Base-by-base conservation (phyloP, 2,797 vertebrate species). In the Gadopsis marmoratus region DNA sequence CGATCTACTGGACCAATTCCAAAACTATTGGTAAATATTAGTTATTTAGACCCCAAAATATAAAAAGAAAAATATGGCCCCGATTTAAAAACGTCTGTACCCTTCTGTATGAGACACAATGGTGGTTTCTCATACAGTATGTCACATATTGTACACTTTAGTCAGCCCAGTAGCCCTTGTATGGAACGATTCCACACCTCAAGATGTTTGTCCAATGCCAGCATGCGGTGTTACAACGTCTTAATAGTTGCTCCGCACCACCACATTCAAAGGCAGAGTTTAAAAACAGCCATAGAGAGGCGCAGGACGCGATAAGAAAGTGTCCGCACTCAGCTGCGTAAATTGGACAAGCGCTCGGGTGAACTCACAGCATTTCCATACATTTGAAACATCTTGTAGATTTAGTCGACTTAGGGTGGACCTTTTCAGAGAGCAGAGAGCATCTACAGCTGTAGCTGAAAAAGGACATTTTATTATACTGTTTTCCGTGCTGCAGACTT, bases 401-500 rank as follows among this genome's bases (percentile, higher is more conserved):
- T 45, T n/a, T 31, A 39, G 5, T n/a, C 4, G 3, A 3, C 56
- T 31, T 29, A 39, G 16, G 53, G 3, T 2, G 0, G 43, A 55
- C 8, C 8, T n/a, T 67, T 65, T 70, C 3, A 17, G 41, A 23
- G 5, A 31, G n/a, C 2, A 17, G 41, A 23, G 6, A 37, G 0
- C 3, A 0, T 41, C 37, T 12, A 56, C 17, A 47, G 2, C 23
- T 41, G 11, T 8, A 67, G 5, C 56, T 70, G 31, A 71, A 67
- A 41, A 39, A 35, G 21, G 26, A 14, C 10, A 37, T 41, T 58
- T 56, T 14, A 48, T 67, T 29, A 72, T 43, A 29, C 29, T 66
- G 56, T 81, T 90, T 82, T 73, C 61, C 26, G 23, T 47, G 6
- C 17, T 71, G 2, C 50, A 63, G 29, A 45, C 60, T 53, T 61